Evolutionary conservation across 2,113 vertebrate species (phyloP).

Genomic region (Telmatochromis bifrenatus): DNA sequence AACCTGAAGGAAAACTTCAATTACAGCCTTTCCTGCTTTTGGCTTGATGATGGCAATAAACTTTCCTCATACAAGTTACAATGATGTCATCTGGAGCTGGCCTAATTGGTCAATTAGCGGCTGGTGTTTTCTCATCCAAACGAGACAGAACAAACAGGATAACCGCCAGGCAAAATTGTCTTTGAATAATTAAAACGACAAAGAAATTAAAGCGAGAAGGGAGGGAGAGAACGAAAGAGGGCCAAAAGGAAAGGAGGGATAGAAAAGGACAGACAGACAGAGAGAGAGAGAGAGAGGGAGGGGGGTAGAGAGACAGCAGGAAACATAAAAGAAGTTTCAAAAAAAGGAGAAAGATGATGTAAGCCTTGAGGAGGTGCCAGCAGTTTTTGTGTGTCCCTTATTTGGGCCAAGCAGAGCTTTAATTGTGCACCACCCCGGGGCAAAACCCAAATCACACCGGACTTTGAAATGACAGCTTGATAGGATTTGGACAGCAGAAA

Average conservation of each 20-base stretch:
- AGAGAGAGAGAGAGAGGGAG: background rate
- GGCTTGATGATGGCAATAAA: conserved; percentile 3
- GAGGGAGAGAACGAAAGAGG: background rate
- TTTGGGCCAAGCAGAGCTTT: conserved; percentile 79
- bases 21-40: background rate
- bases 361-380: conserved; percentile 89
- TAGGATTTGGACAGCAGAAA: conserved; percentile 50
- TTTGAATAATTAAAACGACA: conserved; percentile 54
- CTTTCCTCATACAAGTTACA: conserved; percentile 23
- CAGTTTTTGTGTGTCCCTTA: conserved; percentile 77
- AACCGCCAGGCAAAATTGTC: conserved; percentile 36
- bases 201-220: conserved; percentile 12
- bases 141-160: conserved; percentile 38
- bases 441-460: conserved; percentile 58
- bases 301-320: background rate
- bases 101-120: conserved; percentile 60
- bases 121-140: conserved; percentile 54
- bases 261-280: background rate
- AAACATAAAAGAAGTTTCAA: conserved; percentile 3
- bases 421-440: conserved; percentile 69
- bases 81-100: conserved; percentile 59
- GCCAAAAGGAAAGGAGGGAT: background rate
- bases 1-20: background rate
- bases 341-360: conserved; percentile 75
- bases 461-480: conserved; percentile 64